These are phyloP conservation scores for Bubo bubo DNA, from an alignment of 2,113 vertebrate species.

Conservation along the genomic window DNA sequence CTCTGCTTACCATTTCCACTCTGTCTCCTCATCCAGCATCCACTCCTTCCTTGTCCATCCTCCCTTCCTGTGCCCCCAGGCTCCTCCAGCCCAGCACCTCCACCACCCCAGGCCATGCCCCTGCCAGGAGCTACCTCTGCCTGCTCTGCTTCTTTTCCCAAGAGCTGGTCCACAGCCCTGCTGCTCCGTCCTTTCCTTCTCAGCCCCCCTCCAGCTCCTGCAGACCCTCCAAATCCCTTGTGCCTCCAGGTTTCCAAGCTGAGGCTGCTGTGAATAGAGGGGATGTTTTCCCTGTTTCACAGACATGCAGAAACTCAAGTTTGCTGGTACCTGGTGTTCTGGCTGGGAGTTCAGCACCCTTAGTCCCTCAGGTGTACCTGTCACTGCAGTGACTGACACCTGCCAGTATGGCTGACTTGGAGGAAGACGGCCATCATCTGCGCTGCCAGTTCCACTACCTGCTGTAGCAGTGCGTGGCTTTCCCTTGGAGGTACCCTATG, in stretches of 20 bases:
- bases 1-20: background rate
- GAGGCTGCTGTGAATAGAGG: background rate
- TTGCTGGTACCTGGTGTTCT: background rate
- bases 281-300: background rate
- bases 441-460: background rate
- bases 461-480: background rate
- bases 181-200: background rate
- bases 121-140: background rate
- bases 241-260: background rate
- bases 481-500: background rate
- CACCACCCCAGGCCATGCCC: no score
- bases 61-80: background rate
- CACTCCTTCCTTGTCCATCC: background rate
- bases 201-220: background rate
- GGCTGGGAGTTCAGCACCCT: background rate
- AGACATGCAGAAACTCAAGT: background rate
- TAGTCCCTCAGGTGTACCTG: background rate
- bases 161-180: background rate
- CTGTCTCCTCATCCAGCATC: background rate
- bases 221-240: background rate
- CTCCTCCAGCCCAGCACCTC: background rate
- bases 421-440: background rate
- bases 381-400: background rate
- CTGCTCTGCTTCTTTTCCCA: background rate
- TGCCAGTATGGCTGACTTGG: background rate